Conservation (phyloP, 1,140 invertebrate genomes). For the Drosophila mayri region DNA sequence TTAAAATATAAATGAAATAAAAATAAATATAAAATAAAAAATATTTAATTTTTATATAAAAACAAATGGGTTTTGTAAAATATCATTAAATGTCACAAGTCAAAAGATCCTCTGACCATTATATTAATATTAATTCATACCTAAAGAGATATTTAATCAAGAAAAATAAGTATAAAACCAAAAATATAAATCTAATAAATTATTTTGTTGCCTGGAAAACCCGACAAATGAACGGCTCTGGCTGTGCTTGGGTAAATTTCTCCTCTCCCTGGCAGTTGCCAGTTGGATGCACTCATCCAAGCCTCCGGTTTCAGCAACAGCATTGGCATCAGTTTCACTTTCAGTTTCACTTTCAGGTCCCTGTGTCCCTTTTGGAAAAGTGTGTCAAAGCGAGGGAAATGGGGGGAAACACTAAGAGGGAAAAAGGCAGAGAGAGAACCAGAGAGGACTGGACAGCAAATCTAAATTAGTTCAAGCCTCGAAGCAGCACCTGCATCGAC, state of each 20-base stretch:
- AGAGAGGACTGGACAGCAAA: conserved; percentile 21
- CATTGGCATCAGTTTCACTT: conserved; percentile 21
- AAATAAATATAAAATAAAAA: no score
- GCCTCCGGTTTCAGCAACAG: conserved; percentile 8
- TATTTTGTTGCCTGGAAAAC: neutral
- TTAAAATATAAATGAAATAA: no score
- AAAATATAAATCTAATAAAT: neutral
- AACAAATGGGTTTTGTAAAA: neutral
- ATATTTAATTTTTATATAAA: neutral
- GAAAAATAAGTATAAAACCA: neutral
- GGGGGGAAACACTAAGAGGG: neutral
- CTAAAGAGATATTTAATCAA: neutral
- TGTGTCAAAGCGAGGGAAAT: conserved; percentile 29
- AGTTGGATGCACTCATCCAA: conserved; percentile 46
- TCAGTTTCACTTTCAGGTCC: conserved; percentile 39
- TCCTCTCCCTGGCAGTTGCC: conserved; percentile 10
- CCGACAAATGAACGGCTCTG: conserved; percentile 2
- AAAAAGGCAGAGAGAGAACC: no score
- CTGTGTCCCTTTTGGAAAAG: conserved; percentile 5
- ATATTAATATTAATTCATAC: no score
- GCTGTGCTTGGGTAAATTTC: neutral
- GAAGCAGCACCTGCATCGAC: conserved; percentile 34
- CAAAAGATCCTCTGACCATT: no score
- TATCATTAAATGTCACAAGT: no score
- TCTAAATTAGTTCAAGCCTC: conserved; percentile 44